Base-by-base conservation (phyloP, 2,113 vertebrate species). In the Mastomys natalensis region DNA sequence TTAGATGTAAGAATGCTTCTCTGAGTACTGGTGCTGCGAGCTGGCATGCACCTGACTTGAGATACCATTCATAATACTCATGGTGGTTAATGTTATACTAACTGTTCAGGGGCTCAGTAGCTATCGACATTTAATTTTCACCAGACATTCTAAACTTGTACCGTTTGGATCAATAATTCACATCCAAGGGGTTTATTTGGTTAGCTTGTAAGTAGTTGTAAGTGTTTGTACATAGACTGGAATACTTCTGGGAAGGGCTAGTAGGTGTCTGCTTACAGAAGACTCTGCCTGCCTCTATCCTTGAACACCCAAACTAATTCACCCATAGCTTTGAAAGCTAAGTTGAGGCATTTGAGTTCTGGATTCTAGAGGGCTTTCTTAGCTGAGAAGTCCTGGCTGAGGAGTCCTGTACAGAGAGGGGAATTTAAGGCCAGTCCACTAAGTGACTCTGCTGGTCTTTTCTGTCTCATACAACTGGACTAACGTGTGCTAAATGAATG, bases 61-160 rank as follows among this genome's bases (percentile, higher is more conserved):
- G 84, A 95, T 37, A 91, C 45, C 70, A 77, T 76, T 87, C 64
- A 13, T 45, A 19, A 26, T 82, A 45, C 34, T 94, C 82, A 78
- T 10, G 62, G 88, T 45, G 48, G 48, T 84, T 84, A 81, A 31
- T 60, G n/a, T 58, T 93, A 78, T n/a, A 80, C 2, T 8, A 31
- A 64, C 13, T 80, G 76, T 55, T 94, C 72, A 84, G 53, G 29
- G 78, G 48, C 48, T 93, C 68, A 45, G 72, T 72, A 48, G 68
- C 17, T 58, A 68, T 62, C 26, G 37, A 74, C 51, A 78, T 86
- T 96, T 93, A 87, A 82, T 77, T 92, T 94, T 92, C 88, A 95
- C 5, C 3, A 40, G 68, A 11, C 51, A 9, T 45, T 91, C 4
- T 53, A 76, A 77, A 70, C 12, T 43, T 95, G 40, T 7, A 73